A percentile compares a stretch with the other conserved stretches of the same genome.
phyloP scores from a whole-genome alignment of 2,888 invertebrate genomes.

The Mesochorus sp. region DNA sequence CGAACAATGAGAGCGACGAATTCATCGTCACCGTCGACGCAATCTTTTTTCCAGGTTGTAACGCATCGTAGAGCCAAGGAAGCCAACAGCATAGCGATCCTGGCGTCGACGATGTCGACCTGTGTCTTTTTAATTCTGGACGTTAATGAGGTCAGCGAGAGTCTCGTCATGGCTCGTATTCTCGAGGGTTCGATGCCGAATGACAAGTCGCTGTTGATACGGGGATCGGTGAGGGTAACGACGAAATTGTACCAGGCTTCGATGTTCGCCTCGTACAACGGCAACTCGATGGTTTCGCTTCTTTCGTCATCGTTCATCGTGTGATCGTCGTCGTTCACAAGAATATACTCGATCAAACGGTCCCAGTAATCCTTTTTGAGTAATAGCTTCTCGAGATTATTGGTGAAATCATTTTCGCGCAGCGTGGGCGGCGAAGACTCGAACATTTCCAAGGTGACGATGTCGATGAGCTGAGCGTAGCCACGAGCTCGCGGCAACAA shows the following conservation, averaged over 20 bases:
- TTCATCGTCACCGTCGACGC: slow-evolving; percentile 68
- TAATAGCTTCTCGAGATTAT: slow-evolving; percentile 76
- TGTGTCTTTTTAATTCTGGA: slow-evolving; percentile 70
- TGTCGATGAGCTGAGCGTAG: slow-evolving; percentile 79
- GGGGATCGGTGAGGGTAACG: slow-evolving; percentile 78
- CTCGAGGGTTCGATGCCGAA: slow-evolving; percentile 33
- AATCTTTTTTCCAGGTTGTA: slow-evolving; percentile 75
- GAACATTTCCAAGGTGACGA: slow-evolving; percentile 80
- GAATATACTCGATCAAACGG: slow-evolving; percentile 73
- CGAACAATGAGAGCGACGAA: slow-evolving; percentile 73
- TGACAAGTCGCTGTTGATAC: slow-evolving; percentile 67
- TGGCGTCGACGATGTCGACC: slow-evolving; percentile 67
- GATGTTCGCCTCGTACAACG: slow-evolving; percentile 77
- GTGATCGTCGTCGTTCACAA: slow-evolving; percentile 57
- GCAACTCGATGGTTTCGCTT: slow-evolving; percentile 63
- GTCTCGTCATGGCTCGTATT: slow-evolving; percentile 70
- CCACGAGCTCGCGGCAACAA: slow-evolving; percentile 74
- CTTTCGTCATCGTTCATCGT: slow-evolving; percentile 39
- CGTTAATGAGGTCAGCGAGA: slow-evolving; percentile 74
- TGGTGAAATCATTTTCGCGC: slow-evolving; percentile 75
- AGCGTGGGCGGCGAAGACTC: slow-evolving; percentile 71
- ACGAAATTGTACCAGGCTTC: slow-evolving; percentile 80
- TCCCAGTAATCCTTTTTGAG: slow-evolving; percentile 75
- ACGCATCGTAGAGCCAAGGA: slow-evolving; percentile 78
- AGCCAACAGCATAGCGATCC: slow-evolving; percentile 75